Conservation (phyloP, 2,888 invertebrate species). For the Drosophila siamana region DNA sequence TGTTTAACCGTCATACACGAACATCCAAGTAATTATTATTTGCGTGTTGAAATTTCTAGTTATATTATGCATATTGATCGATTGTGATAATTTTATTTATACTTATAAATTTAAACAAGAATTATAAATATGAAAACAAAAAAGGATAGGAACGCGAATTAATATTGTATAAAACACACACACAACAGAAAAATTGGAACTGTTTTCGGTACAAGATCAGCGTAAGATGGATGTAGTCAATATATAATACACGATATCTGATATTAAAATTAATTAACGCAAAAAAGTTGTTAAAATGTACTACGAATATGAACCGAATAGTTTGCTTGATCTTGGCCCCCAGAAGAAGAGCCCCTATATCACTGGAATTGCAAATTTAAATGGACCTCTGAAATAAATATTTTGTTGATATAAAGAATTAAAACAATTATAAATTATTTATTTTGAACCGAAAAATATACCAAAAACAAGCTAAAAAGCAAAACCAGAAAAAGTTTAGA, state of each 20-base stretch:
- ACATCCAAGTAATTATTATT: slow-evolving; percentile 51
- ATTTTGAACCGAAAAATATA: neutral
- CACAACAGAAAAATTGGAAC: neutral
- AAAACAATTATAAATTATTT: neutral
- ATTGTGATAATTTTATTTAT: slow-evolving; percentile 80
- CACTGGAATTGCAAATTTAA: neutral
- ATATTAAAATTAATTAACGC: neutral
- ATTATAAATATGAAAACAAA: slow-evolving; percentile 3
- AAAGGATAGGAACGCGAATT: slow-evolving; percentile 1
- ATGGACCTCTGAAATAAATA: neutral
- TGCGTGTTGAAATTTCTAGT: slow-evolving; percentile 65
- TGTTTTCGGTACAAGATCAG: slow-evolving; percentile 7
- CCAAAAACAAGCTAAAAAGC: neutral
- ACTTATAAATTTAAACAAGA: slow-evolving; percentile 53
- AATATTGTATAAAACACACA: slow-evolving; percentile 8
- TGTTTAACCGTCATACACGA: slow-evolving; percentile 35
- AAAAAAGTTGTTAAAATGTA: neutral
- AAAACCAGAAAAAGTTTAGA: neutral
- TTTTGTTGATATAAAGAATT: neutral
- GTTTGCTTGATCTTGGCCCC: neutral
- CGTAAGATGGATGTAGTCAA: slow-evolving; percentile 20
- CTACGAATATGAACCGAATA: neutral
- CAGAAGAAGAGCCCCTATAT: neutral
- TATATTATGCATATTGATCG: slow-evolving; percentile 74
- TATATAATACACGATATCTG: slow-evolving; percentile 15